These are phyloP conservation scores for Cheilosia urbana DNA, from an alignment of 2,888 invertebrate genomes.

Conservation along the genomic window DNA sequence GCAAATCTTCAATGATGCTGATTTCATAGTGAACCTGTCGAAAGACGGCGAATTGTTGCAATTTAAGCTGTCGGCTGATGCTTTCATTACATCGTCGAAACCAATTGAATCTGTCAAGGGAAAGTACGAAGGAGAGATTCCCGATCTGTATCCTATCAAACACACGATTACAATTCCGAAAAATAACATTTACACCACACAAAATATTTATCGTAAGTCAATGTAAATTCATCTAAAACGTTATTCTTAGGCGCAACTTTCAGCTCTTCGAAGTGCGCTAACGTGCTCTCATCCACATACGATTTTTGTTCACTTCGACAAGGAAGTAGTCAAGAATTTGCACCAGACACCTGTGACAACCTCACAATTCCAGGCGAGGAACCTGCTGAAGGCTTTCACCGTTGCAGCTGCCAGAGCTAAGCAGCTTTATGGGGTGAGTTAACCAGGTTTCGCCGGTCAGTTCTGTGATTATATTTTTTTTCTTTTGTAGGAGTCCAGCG, in stretches of 20 bases:
- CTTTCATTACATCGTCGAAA: conserved; percentile 87
- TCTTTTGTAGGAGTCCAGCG: conserved; percentile 36
- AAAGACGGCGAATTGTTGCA: conserved; percentile 87
- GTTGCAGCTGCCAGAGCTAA: conserved; percentile 91
- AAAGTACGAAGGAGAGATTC: conserved; percentile 86
- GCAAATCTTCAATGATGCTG: conserved; percentile 86
- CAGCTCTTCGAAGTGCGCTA: conserved; percentile 77
- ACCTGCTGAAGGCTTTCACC: conserved; percentile 90
- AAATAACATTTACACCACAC: conserved; percentile 87
- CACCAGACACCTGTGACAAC: conserved; percentile 88
- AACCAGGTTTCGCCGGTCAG: no score
- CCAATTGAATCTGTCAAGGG: conserved; percentile 85
- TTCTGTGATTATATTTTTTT: not conserved
- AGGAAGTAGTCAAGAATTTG: conserved; percentile 87
- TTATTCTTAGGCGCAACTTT: not conserved
- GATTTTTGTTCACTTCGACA: conserved; percentile 89
- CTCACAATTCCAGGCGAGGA: conserved; percentile 88
- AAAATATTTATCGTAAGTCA: conserved; percentile 89
- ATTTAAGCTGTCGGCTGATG: conserved; percentile 87
- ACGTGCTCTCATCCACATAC: conserved; percentile 87
- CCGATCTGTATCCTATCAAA: conserved; percentile 90
- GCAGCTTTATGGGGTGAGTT: conserved; percentile 80
- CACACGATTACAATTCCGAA: conserved; percentile 86
- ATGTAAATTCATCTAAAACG: not conserved
- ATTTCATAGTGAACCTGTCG: conserved; percentile 86